Evolutionary conservation across 2,888 invertebrate genomes (phyloP), one percentile per base, ranked within the genome.

Genomic region (Aricia artaxerxes): DNA sequence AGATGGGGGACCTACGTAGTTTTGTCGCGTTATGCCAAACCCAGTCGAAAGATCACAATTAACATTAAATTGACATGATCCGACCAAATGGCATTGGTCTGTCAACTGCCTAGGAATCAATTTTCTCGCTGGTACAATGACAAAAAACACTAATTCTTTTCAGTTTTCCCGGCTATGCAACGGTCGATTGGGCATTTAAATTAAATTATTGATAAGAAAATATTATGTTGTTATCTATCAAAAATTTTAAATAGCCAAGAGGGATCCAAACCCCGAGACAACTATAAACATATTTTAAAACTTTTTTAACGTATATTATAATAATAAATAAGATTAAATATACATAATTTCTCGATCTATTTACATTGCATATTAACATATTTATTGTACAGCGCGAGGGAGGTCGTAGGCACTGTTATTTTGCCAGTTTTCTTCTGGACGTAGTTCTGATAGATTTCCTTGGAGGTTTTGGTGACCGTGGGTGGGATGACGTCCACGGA

Each of bases 401-500:
- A 89, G 1, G 84, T 84, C 0, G 85, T 38, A 0, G 90, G 85
- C 2, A 90, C 88, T 91, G 95, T 80, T 82, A 91, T 61, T 86
- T 91, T 79, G 93, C 96, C 97, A 93, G 83, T 92, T 86, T 83
- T 92, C 87, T 85, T 95, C 87, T 84, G 94, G 4, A 97, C 95
- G 79, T 97, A 97, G 78, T 95, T 95, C 81, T 95, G 92, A 87
- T 98, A 98, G 82, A 97, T 95, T 83, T 96, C 96, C 78, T 95
- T 93, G 73, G 97, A 95, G 16, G 94, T 90, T 82, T 95, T 91
- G 11, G 94, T 94, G 16, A 97, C 97, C 3, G 93, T 95, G 1
- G 97, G 97, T 40, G 96, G 95, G 73, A 95, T 95, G 35, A 97
- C 96, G 85, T 96, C 92, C 38, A 95, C 92, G 0, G 96, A 95